A percentile compares a stretch with the other conserved stretches of the same genome.
phyloP scores from a whole-genome alignment of 2,888 invertebrate species.

The Hemithea aestivaria region DNA sequence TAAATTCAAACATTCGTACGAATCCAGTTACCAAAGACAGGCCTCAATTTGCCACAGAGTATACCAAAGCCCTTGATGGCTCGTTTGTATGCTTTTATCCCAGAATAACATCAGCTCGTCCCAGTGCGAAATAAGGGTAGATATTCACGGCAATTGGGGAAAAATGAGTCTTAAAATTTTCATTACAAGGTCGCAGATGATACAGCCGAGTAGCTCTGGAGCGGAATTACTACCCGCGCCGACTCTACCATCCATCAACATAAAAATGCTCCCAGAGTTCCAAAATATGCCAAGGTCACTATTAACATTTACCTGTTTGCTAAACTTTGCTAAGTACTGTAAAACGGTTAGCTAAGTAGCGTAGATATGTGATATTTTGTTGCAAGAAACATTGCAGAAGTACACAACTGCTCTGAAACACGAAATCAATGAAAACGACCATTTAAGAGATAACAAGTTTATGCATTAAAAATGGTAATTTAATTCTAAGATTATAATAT shows the following conservation, averaged over 20 bases:
- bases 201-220: constrained; percentile 22
- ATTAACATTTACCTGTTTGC: constrained; percentile 20
- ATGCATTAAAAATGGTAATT: too few relatives aligned
- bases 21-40: constrained; percentile 9
- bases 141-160: constrained; percentile 24
- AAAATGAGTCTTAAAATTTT: constrained; percentile 32
- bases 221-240: constrained; percentile 24
- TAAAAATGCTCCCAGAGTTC: constrained; percentile 24
- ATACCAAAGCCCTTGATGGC: constrained; percentile 19
- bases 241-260: constrained; percentile 30
- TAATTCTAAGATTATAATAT: too few relatives aligned
- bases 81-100: constrained; percentile 22
- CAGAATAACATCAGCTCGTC: constrained; percentile 18
- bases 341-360: constrained; percentile 11
- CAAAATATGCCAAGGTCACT: constrained; percentile 25
- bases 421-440: too few relatives aligned
- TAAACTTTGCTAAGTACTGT: constrained; percentile 18
- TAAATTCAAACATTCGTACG: not conserved
- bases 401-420: too few relatives aligned
- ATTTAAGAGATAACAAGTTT: too few relatives aligned
- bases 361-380: too few relatives aligned
- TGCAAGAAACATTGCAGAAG: too few relatives aligned
- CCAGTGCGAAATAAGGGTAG: constrained; percentile 22
- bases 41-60: constrained; percentile 13
- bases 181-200: constrained; percentile 30